Base-by-base conservation (phyloP, 92 coral and sea anemone genomes). In the Heliopora coerulea region DNA sequence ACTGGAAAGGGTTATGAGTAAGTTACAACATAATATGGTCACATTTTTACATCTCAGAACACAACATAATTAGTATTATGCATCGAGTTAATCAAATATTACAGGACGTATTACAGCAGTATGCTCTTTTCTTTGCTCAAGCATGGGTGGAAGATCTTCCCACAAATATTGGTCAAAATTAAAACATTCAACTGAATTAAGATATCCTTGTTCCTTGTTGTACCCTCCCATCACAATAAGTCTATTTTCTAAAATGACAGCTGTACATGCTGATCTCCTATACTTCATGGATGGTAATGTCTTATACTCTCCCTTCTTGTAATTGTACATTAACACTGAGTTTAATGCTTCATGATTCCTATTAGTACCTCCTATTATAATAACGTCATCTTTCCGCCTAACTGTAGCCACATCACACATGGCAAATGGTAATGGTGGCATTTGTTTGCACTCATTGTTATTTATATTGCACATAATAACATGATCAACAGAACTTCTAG, bases 171-270 rank as follows among this genome's bases (percentile, higher is more conserved):
- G 18, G 2, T 24, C 60, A 49, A 68, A 26, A 65, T 83, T 85
- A 32, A 87, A 85, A 35, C 78, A 85, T 66, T 93, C 98, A 17
- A 90, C 95, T 7, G 87, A 82, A 28, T 73, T 52, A 37, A 90
- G 68, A 75, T 85, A 91, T 14, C 81, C 74, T 1, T 91, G 89
- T 27, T 72, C 80, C 40, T 72, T 84, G 48, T 86, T 83, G 33
- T 88, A 90, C 1, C 98, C 98, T 17, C 98, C 98, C 19, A 90
- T 82, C 14, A 93, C 95, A 25, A 83, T 65, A 62, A 93, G 69
- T 29, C 69, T 74, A 0, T 82, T 85, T 54, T 82, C 78, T 79
- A 82, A 72, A 17, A 79, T 70, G n/a, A 85, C 87, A 3, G 93
- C 96, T 0, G 96, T 74, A 62, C 98, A 87, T 14, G 89, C 95